phyloP scores from a whole-genome alignment of 2,113 vertebrate genomes.

The Brachyhypopomus occidentalis region DNA sequence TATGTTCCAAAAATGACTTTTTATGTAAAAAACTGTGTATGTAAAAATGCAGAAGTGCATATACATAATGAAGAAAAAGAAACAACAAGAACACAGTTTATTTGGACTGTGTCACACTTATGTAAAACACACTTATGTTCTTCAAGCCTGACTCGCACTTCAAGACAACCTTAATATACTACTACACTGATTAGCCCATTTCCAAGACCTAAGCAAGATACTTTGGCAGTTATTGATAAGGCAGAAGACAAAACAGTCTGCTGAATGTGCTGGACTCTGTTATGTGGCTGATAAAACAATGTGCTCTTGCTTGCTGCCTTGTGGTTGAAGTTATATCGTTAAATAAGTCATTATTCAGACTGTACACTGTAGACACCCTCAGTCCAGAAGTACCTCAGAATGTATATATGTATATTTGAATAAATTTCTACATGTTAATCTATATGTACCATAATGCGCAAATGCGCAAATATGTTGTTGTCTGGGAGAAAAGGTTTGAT shows the following conservation, averaged over 20 bases:
- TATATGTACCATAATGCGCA: background rate
- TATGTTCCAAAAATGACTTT: constrained; percentile 19
- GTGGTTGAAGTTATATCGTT: constrained; percentile 6
- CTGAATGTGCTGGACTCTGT: constrained; percentile 27
- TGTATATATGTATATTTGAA: background rate
- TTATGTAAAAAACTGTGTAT: constrained; percentile 36
- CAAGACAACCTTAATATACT: background rate
- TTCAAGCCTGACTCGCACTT: background rate
- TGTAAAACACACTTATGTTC: constrained; percentile 20
- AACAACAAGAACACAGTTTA: background rate
- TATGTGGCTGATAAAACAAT: constrained; percentile 35
- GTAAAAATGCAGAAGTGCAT: background rate
- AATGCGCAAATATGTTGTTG: background rate
- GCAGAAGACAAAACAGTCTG: constrained; percentile 32
- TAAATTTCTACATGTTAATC: background rate
- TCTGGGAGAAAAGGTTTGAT: constrained; percentile 50
- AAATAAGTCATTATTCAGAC: background rate
- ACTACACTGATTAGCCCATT: constrained; percentile 2
- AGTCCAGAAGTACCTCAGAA: background rate
- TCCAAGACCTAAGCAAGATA: constrained; percentile 8
- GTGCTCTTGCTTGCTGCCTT: background rate
- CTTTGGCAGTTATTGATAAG: constrained; percentile 46
- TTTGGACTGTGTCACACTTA: background rate
- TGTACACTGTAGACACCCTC: background rate
- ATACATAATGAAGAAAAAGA: no score